phyloP scores from a whole-genome alignment of 2,113 vertebrate species.

The Canis aureus region DNA sequence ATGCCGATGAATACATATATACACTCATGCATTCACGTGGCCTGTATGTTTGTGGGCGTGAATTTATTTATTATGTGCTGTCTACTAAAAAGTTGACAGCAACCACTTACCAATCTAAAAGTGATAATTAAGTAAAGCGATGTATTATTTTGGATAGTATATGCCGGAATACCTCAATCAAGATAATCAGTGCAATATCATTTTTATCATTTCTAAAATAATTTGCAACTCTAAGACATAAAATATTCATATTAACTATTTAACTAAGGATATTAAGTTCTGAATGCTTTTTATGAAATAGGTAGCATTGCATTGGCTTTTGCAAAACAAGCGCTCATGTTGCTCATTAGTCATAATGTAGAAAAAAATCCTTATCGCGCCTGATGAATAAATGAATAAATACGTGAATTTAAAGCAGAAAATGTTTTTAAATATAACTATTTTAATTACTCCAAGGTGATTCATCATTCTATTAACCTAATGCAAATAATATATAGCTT shows the following conservation, averaged over 20 bases:
- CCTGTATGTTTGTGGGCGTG: neutral
- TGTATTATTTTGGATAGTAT: neutral
- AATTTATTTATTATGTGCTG: neutral
- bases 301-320: neutral
- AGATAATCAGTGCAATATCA: neutral
- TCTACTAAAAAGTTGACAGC: neutral
- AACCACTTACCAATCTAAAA: neutral
- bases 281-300: neutral
- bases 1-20: neutral
- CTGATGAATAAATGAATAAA: neutral
- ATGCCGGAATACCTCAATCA: neutral
- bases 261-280: neutral
- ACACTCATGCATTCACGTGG: neutral
- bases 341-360: neutral
- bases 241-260: neutral
- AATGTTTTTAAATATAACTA: neutral
- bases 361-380: neutral
- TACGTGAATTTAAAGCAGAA: neutral
- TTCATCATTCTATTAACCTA: neutral
- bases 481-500: neutral
- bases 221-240: neutral
- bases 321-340: neutral
- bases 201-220: conserved; percentile 20
- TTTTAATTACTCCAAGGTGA: neutral
- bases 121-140: neutral